phyloP scores from a whole-genome alignment of 2,888 invertebrate species.

The Dorcus hopei region DNA sequence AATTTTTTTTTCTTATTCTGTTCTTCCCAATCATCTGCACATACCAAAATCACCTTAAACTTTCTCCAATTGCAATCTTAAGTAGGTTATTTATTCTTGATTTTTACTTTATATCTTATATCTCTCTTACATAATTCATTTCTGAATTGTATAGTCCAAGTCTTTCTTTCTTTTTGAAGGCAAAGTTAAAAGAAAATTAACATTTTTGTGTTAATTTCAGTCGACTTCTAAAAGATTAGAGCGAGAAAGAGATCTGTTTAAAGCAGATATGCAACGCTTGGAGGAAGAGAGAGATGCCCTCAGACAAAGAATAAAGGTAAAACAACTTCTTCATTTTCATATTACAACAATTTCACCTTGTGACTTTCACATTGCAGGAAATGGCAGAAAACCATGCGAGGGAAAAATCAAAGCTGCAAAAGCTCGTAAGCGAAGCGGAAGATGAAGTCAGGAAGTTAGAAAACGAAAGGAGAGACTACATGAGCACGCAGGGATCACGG shows the following conservation, averaged over 20 bases:
- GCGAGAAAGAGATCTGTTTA: slow-evolving; percentile 56
- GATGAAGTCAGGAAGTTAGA: slow-evolving; percentile 54
- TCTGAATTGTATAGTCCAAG: too few relatives aligned
- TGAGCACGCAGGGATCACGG: slow-evolving; percentile 51
- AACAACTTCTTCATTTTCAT: slow-evolving; percentile 4
- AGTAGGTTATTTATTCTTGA: too few relatives aligned
- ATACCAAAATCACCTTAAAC: too few relatives aligned
- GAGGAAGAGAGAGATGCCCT: slow-evolving; percentile 60
- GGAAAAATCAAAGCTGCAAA: slow-evolving; percentile 52
- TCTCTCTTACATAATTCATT: too few relatives aligned
- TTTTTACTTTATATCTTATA: too few relatives aligned
- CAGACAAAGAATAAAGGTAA: slow-evolving; percentile 56
- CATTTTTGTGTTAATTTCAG: slow-evolving; percentile 33
- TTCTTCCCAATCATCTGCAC: too few relatives aligned
- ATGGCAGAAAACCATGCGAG: slow-evolving; percentile 45
- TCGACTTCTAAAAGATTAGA: slow-evolving; percentile 46
- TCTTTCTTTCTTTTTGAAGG: too few relatives aligned
- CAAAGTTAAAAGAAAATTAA: neutral
- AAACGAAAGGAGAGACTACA: slow-evolving; percentile 55
- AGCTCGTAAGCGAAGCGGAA: slow-evolving; percentile 52
- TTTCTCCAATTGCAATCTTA: too few relatives aligned
- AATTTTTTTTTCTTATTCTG: too few relatives aligned
- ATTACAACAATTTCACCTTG: neutral
- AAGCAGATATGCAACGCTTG: slow-evolving; percentile 56
- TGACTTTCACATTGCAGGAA: slow-evolving; percentile 27